phyloP scores from a whole-genome alignment of 2,113 vertebrate species.

The Lonchura striata region DNA sequence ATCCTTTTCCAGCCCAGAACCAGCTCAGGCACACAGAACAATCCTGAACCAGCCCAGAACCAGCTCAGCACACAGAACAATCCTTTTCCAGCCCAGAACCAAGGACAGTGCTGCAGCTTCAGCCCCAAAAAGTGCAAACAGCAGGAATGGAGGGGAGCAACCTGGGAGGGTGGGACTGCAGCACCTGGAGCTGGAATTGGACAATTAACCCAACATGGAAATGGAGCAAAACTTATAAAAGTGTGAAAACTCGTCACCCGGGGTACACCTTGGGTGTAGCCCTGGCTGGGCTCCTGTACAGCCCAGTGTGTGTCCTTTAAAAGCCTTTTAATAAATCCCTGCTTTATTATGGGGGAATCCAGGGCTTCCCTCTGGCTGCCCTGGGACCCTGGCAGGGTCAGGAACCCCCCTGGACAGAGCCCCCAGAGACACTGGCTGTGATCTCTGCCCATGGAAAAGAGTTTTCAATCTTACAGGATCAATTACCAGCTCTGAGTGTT shows the following conservation, averaged over 20 bases:
- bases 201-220: accelerated
- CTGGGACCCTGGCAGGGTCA: too few relatives aligned
- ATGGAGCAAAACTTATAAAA: not conserved
- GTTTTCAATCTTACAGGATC: too few relatives aligned
- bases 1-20: not conserved
- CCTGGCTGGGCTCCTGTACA: accelerated
- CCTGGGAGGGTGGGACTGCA: not conserved
- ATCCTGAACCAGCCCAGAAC: not conserved
- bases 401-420: too few relatives aligned
- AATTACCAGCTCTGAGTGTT: too few relatives aligned
- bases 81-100: not conserved
- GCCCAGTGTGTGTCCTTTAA: not conserved
- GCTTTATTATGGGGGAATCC: too few relatives aligned
- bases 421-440: too few relatives aligned
- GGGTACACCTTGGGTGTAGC: accelerated
- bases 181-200: not conserved
- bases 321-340: not conserved
- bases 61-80: not conserved
- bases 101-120: not conserved
- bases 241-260: too few relatives aligned
- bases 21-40: not conserved
- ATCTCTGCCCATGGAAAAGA: too few relatives aligned
- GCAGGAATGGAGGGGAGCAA: not conserved
- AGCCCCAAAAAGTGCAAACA: not conserved
- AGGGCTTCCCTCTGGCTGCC: too few relatives aligned